A percentile compares a stretch with the other conserved stretches of the same genome.
Conservation (phyloP, 2,888 invertebrate species). For the Tetragonula carbonaria region DNA sequence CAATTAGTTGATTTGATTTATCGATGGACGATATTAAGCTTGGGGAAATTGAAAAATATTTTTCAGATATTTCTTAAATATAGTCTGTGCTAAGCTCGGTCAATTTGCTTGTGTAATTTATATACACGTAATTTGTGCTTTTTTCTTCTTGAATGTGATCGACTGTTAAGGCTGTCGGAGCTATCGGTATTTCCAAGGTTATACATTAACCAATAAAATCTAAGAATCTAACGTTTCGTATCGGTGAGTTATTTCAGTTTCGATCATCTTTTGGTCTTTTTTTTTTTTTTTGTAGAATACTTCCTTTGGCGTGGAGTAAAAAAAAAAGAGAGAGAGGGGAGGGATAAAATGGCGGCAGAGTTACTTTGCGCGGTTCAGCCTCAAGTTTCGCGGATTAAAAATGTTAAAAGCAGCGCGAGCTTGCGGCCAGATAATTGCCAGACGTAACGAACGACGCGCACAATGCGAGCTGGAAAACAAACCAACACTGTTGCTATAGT, state of each 20-base stretch:
- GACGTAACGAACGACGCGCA: slow-evolving; percentile 44
- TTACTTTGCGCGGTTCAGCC: slow-evolving; percentile 17
- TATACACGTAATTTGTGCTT: no score
- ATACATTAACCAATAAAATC: no score
- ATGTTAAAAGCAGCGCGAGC: slow-evolving; percentile 34
- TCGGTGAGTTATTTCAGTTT: background rate
- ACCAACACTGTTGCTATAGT: slow-evolving; percentile 5
- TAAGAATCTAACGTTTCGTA: background rate
- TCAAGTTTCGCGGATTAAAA: slow-evolving; percentile 39
- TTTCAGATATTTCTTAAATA: background rate
- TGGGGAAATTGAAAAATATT: background rate
- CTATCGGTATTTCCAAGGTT: no score
- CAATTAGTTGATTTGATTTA: background rate
- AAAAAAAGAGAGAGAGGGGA: background rate
- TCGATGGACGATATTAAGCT: background rate
- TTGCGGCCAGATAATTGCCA: slow-evolving; percentile 42
- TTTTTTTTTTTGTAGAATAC: background rate
- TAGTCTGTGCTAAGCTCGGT: background rate
- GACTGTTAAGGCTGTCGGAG: no score
- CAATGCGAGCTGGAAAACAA: slow-evolving; percentile 39
- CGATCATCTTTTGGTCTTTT: no score
- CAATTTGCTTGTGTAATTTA: background rate
- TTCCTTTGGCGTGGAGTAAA: background rate
- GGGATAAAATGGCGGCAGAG: background rate
- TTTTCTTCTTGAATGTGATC: background rate